Evolutionary conservation across 2,797 vertebrate species (phyloP).

Genomic region (Morelia viridis): DNA sequence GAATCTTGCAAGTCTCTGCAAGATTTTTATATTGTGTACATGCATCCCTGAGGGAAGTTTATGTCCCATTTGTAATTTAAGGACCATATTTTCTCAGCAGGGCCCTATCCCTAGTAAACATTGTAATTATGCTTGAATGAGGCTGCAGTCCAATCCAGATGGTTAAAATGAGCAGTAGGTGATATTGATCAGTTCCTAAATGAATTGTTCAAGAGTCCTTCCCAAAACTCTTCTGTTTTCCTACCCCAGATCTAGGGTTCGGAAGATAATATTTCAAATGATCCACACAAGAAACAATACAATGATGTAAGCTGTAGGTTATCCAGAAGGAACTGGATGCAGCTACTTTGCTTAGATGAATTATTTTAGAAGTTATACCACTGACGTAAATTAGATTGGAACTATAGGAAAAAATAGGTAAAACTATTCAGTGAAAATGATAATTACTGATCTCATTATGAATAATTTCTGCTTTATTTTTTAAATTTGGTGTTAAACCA

Average conservation of each 20-base stretch:
- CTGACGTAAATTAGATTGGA: background rate
- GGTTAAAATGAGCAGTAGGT: background rate
- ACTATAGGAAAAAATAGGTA: constrained; percentile 39
- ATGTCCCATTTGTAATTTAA: background rate
- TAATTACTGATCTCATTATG: constrained; percentile 6
- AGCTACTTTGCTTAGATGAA: background rate
- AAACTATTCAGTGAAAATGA: constrained; percentile 46
- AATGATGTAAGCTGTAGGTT: background rate
- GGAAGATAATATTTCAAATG: background rate
- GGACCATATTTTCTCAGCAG: background rate
- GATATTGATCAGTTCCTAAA: background rate
- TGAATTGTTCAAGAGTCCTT: background rate
- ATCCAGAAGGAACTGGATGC: background rate
- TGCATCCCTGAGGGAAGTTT: background rate
- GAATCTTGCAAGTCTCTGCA: background rate
- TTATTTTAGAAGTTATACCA: background rate
- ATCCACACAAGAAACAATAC: background rate
- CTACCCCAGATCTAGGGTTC: background rate
- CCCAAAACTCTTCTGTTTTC: background rate
- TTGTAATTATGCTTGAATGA: background rate
- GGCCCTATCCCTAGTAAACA: background rate
- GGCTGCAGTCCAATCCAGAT: background rate
- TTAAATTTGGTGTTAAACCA: background rate
- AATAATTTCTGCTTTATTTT: background rate
- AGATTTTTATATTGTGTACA: background rate